Conservation (phyloP, 2,797 vertebrate species). For the Pseudocheirus occidentalis region DNA sequence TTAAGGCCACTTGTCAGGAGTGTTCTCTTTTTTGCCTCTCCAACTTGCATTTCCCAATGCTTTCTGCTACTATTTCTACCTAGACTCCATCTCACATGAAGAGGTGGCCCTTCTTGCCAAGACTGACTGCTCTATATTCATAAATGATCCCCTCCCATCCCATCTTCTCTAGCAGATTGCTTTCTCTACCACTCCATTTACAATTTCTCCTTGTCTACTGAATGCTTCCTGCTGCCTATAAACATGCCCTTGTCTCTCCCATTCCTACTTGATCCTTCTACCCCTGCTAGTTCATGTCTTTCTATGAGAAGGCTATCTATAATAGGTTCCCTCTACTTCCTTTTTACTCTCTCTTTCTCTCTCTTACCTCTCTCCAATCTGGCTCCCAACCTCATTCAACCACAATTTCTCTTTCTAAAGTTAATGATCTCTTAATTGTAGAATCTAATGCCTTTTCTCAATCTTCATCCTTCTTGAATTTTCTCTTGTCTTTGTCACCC, state of each 20-base stretch:
- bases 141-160: not conserved
- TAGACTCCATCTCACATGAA: not conserved
- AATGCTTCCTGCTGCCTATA: not conserved
- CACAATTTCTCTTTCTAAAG: not conserved
- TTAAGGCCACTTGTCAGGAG: not conserved
- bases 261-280: not conserved
- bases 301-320: not conserved
- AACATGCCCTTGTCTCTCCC: not conserved
- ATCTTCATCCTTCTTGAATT: not conserved
- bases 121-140: not conserved
- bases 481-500: not conserved
- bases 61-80: not conserved
- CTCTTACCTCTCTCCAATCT: not conserved
- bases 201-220: not conserved
- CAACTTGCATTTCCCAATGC: not conserved
- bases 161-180: not conserved
- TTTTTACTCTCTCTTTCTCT: not conserved
- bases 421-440: not conserved
- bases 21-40: not conserved
- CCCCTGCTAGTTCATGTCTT: too few species aligned
- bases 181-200: not conserved
- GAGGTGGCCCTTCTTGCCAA: not conserved
- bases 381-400: not conserved
- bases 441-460: not conserved
- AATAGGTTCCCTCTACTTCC: not conserved